Percentiles rank a stretch among this genome's conserved stretches.
Evolutionary conservation across 2,888 invertebrate genomes (phyloP).

Genomic region (Drosophila siamana): DNA sequence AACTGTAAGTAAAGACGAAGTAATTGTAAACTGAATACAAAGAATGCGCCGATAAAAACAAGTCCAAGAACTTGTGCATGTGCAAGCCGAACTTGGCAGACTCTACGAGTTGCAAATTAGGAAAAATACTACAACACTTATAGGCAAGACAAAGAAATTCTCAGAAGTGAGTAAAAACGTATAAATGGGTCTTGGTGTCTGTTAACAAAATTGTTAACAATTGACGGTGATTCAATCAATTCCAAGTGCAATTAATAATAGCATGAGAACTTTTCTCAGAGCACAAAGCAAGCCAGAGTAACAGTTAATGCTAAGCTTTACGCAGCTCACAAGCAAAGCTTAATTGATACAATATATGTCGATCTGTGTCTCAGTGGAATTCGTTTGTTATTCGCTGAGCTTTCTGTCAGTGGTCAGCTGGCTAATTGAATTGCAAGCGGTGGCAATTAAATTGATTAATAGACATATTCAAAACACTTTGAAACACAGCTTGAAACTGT

Average conservation of each 20-base stretch:
- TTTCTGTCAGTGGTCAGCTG: constrained; percentile 22
- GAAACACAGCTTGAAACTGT: constrained; percentile 48
- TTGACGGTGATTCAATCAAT: neutral
- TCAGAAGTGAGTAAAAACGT: neutral
- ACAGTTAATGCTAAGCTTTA: constrained; percentile 25
- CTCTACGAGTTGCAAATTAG: neutral
- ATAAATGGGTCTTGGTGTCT: neutral
- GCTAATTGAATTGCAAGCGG: constrained; percentile 48
- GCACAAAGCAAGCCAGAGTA: neutral
- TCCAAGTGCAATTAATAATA: neutral
- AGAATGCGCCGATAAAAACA: constrained; percentile 17
- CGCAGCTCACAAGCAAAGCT: constrained; percentile 11
- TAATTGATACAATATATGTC: neutral
- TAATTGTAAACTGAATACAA: constrained; percentile 5
- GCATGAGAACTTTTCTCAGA: neutral
- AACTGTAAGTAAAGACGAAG: constrained; percentile 4
- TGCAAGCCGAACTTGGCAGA: neutral
- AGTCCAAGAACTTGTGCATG: neutral
- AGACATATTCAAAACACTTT: constrained; percentile 42
- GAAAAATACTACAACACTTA: neutral
- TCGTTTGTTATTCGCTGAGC: constrained; percentile 7
- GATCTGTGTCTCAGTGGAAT: constrained; percentile 18
- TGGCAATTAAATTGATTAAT: constrained; percentile 52
- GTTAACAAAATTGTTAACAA: neutral
- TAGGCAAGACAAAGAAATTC: neutral